phyloP scores from a whole-genome alignment of 1,140 invertebrate genomes.

The Drosophila prosaltans region DNA sequence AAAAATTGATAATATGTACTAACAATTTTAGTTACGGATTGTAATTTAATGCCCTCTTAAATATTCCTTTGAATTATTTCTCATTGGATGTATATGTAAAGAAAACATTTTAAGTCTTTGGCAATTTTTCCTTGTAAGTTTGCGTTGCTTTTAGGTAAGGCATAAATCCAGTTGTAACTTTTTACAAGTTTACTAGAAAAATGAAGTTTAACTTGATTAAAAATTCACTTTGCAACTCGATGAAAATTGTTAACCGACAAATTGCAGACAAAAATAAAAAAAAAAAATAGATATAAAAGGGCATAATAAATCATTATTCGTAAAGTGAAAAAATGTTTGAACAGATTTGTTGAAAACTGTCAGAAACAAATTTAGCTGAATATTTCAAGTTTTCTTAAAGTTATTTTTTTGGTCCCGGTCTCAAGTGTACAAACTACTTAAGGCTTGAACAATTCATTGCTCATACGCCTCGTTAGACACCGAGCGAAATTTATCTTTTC shows the following conservation, averaged over 20 bases:
- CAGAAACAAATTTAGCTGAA: background rate
- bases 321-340: background rate
- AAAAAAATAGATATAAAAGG: background rate
- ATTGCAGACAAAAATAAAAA: slow-evolving; percentile 9
- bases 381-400: background rate
- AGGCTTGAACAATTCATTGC: slow-evolving; percentile 41
- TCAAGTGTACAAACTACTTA: background rate
- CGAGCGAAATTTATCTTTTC: slow-evolving; percentile 3
- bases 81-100: background rate
- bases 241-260: slow-evolving; percentile 15
- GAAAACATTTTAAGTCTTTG: no score
- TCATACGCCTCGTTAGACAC: slow-evolving; percentile 45
- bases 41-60: background rate
- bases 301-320: slow-evolving; percentile 14
- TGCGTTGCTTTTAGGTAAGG: background rate
- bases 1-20: background rate
- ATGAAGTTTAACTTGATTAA: slow-evolving; percentile 1
- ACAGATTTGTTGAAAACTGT: background rate
- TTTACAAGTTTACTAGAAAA: slow-evolving; percentile 2
- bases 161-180: slow-evolving; percentile 2
- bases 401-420: no score
- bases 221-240: slow-evolving; percentile 14
- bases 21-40: no score
- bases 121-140: background rate
- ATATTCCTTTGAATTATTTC: background rate